phyloP scores from a whole-genome alignment of 2,113 vertebrate species.

The Corapipo altera region DNA sequence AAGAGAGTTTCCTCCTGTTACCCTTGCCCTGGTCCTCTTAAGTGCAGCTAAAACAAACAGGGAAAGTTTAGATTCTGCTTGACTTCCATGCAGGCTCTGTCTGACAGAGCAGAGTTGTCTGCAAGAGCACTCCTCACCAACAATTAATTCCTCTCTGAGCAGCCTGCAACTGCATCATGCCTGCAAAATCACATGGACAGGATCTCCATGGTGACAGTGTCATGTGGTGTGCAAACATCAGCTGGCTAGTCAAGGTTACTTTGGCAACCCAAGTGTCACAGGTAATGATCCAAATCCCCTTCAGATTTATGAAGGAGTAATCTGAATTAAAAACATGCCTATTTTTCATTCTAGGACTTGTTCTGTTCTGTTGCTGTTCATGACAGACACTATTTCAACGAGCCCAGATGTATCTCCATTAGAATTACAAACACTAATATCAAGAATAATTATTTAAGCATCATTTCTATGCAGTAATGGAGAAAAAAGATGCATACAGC shows the following conservation, averaged over 20 bases:
- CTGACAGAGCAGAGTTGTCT: neutral
- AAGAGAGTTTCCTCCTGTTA: neutral
- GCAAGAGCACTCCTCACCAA: neutral
- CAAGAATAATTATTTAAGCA: neutral
- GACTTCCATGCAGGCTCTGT: neutral
- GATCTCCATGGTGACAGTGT: constrained; percentile 39
- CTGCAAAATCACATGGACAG: constrained; percentile 22
- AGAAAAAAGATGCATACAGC: neutral
- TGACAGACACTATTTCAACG: neutral
- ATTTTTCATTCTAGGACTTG: neutral
- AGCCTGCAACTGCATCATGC: constrained; percentile 21
- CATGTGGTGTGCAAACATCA: neutral
- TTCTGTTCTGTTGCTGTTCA: neutral
- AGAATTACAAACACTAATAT: neutral
- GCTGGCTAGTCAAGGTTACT: constrained; percentile 39
- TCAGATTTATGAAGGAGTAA: neutral
- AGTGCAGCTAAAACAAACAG: neutral
- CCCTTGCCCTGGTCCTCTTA: neutral
- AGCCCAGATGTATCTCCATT: neutral
- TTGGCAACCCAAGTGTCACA: constrained; percentile 25
- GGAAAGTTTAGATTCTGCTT: neutral
- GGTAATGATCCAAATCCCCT: constrained; percentile 26
- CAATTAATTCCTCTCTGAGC: constrained; percentile 42
- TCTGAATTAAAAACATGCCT: neutral
- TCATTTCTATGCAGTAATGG: neutral